Evolutionary conservation across 1,140 invertebrate species (phyloP), one percentile per base, ranked within the genome.

Genomic region (Galleria mellonella): DNA sequence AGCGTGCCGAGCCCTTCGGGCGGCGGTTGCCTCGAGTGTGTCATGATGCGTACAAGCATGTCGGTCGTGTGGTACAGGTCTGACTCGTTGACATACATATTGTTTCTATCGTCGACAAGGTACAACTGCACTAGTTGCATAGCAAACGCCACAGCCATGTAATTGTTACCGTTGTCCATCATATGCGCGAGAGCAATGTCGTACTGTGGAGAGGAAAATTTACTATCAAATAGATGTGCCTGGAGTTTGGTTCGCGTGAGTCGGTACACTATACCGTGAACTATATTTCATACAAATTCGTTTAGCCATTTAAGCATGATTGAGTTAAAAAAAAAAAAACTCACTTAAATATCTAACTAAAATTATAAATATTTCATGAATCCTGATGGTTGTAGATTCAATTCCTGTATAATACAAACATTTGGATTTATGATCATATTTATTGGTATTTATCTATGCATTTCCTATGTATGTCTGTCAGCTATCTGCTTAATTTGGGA

Each of bases 41-140:
- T 85, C 15, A 92, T 89, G 53, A 97, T 91, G 31, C 93, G 87
- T 1, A 90, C 90, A 3, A 98, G 83, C 40, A 92, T 91, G 54
- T 97, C 96, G 29, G 97, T 93, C 0, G 94, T 96, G 57, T 95
- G 92, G 63, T 89, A 92, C 14, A 98, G 88, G 69, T 98, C 96
- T 40, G 91, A 91, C 81, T 98, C 96, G 8, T 90, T 92, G 7
- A 96, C 90, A 50, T 91, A 89, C 29, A 91, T 90, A 42, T 91
- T 93, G 46, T 91, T 91, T 47, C 94, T 88, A 62, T 98, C 96
- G 57, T 98, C 96, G 32, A 98, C 90, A 7, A 97, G 86, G 65
- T 97, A 95, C 37, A 94, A 84, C 75, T 97, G 94, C 0, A 98
- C 90, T 9, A 99, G 86, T 62, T 97, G 94, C 91, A 97, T 98